Conservation (phyloP, 2,113 vertebrate species). For the Pseudolaguvia tuberculata region DNA sequence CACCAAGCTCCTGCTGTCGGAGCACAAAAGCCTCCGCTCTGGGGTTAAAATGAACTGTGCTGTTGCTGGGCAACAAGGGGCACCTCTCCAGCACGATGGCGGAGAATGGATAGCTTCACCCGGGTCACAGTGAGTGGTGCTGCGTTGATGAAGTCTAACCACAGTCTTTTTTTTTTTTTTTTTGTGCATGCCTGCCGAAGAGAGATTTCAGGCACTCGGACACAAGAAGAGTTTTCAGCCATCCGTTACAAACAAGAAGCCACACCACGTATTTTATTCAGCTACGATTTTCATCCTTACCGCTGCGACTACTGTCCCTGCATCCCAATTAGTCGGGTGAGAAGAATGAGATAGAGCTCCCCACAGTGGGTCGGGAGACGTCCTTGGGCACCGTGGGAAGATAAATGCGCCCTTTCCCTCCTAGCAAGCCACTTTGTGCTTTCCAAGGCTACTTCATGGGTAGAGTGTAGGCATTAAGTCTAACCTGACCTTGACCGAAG, state of each 20-base stretch:
- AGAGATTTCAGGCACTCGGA: not conserved
- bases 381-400: slow-evolving; percentile 45
- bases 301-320: slow-evolving; percentile 24
- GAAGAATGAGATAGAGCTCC: slow-evolving; percentile 30
- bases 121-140: slow-evolving; percentile 18
- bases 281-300: no score
- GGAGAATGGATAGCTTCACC: slow-evolving; percentile 34
- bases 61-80: slow-evolving; percentile 71
- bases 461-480: slow-evolving; percentile 53
- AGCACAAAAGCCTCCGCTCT: slow-evolving; percentile 43
- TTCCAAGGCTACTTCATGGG: slow-evolving; percentile 29
- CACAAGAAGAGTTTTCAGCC: not conserved
- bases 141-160: slow-evolving; percentile 35
- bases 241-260: not conserved
- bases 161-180: slow-evolving; percentile 2
- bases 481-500: slow-evolving; percentile 66
- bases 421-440: slow-evolving; percentile 32
- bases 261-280: no score
- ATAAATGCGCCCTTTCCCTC: slow-evolving; percentile 32
- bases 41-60: slow-evolving; percentile 56
- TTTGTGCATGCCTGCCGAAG: slow-evolving; percentile 20
- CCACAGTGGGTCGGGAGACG: slow-evolving; percentile 26
- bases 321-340: slow-evolving; percentile 37
- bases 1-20: slow-evolving; percentile 34
- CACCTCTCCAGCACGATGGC: slow-evolving; percentile 45